Percentiles rank a stretch among this genome's conserved stretches.
Evolutionary conservation across 1,140 invertebrate genomes (phyloP).

Genomic region (Drosophila kurseongensis): DNA sequence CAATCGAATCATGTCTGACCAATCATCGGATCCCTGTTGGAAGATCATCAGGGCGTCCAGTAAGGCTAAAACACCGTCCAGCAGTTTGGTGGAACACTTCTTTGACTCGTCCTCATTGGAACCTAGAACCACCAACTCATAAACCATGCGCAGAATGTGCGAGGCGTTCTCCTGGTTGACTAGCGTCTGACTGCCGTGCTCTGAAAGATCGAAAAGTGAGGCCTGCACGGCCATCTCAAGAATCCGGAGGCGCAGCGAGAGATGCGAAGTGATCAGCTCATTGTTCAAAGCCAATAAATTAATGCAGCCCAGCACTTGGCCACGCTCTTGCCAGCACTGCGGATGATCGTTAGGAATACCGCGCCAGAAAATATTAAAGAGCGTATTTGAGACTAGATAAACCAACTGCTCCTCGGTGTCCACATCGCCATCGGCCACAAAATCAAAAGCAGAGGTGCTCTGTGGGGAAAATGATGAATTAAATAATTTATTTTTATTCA

Average conservation of each 20-base stretch:
- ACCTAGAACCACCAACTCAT: conserved; percentile 87
- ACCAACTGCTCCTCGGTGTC: conserved; percentile 87
- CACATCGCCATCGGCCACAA: conserved; percentile 81
- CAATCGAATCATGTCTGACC: conserved; percentile 87
- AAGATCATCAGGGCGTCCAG: conserved; percentile 86
- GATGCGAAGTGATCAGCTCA: conserved; percentile 86
- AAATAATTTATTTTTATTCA: neutral
- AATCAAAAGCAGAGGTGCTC: conserved; percentile 72
- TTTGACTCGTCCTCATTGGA: conserved; percentile 85
- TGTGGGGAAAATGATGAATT: neutral
- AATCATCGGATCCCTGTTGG: conserved; percentile 86
- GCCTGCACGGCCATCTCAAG: conserved; percentile 88
- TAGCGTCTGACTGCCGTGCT: conserved; percentile 84
- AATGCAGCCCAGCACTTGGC: conserved; percentile 87
- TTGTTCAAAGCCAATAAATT: conserved; percentile 87
- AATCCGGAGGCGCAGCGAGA: conserved; percentile 87
- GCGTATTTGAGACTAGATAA: conserved; percentile 86
- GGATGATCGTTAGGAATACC: conserved; percentile 87
- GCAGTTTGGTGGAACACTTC: conserved; percentile 85
- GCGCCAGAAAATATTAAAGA: conserved; percentile 88
- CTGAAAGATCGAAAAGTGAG: conserved; percentile 86
- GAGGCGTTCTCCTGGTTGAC: conserved; percentile 86
- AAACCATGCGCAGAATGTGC: conserved; percentile 87
- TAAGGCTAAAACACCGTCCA: conserved; percentile 86
- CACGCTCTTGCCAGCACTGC: conserved; percentile 87